These are phyloP conservation scores for Andrena camellia DNA, from an alignment of 2,888 invertebrate genomes.

Conservation along the genomic window DNA sequence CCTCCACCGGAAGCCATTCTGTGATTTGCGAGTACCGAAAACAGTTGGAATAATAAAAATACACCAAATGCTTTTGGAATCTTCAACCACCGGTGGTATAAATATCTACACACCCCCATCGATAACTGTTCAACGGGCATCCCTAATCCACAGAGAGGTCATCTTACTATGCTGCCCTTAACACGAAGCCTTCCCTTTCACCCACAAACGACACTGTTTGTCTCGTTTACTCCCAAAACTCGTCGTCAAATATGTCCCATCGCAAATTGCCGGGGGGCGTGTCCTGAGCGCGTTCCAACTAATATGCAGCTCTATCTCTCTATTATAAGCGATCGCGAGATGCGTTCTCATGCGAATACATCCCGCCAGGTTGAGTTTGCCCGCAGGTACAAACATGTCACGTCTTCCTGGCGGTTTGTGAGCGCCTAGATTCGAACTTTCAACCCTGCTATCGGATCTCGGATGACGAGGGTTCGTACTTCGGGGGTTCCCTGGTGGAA, in stretches of 20 bases:
- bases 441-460: slow-evolving; percentile 32
- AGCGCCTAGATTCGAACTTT: slow-evolving; percentile 53
- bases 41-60: too few relatives aligned
- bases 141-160: background rate
- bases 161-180: background rate
- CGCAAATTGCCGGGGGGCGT: slow-evolving; percentile 21
- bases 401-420: slow-evolving; percentile 47
- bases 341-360: slow-evolving; percentile 51
- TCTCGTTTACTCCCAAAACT: background rate
- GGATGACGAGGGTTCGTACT: slow-evolving; percentile 69
- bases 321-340: slow-evolving; percentile 45
- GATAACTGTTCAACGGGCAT: too few relatives aligned
- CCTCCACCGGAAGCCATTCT: too few relatives aligned
- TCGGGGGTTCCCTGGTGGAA: slow-evolving; percentile 56
- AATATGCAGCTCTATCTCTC: slow-evolving; percentile 31
- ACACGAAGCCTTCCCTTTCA: background rate
- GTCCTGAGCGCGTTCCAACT: slow-evolving; percentile 10
- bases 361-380: slow-evolving; percentile 57
- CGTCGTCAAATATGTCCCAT: background rate
- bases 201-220: background rate
- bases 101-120: too few relatives aligned
- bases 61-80: too few relatives aligned
- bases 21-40: too few relatives aligned
- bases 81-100: too few relatives aligned
- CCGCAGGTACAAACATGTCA: slow-evolving; percentile 51